Conservation (phyloP, 2,113 vertebrate genomes). For the Megaleporinus macrocephalus region DNA sequence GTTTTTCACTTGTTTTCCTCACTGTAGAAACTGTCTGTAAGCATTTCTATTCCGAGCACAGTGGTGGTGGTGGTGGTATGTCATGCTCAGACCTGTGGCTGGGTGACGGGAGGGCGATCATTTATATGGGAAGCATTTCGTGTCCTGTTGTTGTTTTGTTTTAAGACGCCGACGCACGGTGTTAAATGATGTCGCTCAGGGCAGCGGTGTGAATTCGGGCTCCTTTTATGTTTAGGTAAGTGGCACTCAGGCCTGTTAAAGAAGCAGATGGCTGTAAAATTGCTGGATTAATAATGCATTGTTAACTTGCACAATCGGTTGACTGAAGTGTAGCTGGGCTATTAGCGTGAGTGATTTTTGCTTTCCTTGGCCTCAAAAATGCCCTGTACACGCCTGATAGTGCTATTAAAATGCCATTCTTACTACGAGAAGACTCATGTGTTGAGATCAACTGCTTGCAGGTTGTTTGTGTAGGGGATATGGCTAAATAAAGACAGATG, state of each 20-base stretch:
- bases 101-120: not conserved
- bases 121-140: slow-evolving; percentile 20
- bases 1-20: not conserved
- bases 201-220: not conserved
- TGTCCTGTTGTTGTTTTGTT: slow-evolving; percentile 5
- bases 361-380: not conserved
- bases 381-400: not conserved
- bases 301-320: slow-evolving; percentile 14
- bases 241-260: not conserved
- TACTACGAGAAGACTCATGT: not conserved
- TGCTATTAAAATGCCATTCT: slow-evolving; percentile 19
- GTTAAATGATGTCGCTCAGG: slow-evolving; percentile 17
- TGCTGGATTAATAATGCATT: slow-evolving; percentile 26
- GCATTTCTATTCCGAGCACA: slow-evolving; percentile 2
- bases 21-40: not conserved
- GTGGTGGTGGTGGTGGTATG: not conserved
- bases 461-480: slow-evolving; percentile 23
- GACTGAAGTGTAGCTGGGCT: not conserved
- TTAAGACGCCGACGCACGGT: not conserved
- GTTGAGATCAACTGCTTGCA: slow-evolving; percentile 8
- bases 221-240: slow-evolving; percentile 15
- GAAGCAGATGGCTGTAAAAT: slow-evolving; percentile 33
- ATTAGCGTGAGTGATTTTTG: not conserved
- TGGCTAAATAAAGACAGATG: slow-evolving; percentile 48
- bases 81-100: not conserved